Percentiles rank a stretch among this genome's conserved stretches.
These are phyloP conservation scores for Diogma glabrata DNA, from an alignment of 2,888 invertebrate species.

Conservation along the genomic window DNA sequence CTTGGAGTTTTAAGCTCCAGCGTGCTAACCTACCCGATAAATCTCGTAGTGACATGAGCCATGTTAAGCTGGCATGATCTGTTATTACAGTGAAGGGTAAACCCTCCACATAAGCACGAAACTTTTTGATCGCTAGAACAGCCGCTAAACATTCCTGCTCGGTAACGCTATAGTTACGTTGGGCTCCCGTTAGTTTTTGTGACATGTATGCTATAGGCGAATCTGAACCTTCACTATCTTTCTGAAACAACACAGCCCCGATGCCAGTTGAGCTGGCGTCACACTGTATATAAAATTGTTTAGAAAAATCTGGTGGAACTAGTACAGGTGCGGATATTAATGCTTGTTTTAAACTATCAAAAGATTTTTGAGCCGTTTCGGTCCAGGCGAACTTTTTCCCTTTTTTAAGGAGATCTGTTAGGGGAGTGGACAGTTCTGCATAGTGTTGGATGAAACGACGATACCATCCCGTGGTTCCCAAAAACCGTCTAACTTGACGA, in stretches of 20 bases:
- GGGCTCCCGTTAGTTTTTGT: not conserved
- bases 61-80: not conserved
- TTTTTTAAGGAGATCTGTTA: not conserved
- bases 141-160: not conserved
- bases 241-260: not conserved
- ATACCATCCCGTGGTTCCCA: conserved; percentile 1
- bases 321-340: not conserved
- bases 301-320: not conserved
- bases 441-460: not conserved
- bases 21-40: not conserved
- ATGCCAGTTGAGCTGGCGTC: not conserved
- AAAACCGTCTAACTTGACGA: not conserved
- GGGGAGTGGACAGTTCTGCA: not conserved
- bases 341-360: not conserved
- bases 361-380: not conserved
- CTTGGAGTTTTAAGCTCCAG: not conserved
- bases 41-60: conserved; percentile 1
- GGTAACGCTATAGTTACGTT: not conserved
- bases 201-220: not conserved
- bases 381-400: not conserved
- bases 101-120: not conserved
- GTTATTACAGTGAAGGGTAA: not conserved
- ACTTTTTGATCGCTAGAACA: not conserved
- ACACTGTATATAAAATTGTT: not conserved
- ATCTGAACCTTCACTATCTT: not conserved